These are phyloP conservation scores for Anisognathus igniventris DNA, from an alignment of 2,797 vertebrate genomes.

Conservation along the genomic window DNA sequence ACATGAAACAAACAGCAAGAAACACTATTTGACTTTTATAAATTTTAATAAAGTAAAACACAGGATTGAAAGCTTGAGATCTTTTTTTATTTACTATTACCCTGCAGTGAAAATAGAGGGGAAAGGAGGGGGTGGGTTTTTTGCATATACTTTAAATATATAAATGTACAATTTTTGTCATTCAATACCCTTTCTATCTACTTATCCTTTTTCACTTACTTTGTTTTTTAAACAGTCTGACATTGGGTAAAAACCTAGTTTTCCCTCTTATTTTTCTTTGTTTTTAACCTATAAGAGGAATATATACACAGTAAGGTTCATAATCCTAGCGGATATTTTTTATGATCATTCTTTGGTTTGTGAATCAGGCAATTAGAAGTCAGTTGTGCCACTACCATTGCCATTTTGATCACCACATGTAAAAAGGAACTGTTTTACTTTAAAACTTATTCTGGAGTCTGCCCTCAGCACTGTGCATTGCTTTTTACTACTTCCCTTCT, in stretches of 20 bases:
- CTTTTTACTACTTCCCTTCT: background rate
- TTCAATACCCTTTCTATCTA: background rate
- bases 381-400: fast-evolving
- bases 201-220: background rate
- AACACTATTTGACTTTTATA: conserved; percentile 47
- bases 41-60: conserved; percentile 38
- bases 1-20: conserved; percentile 45
- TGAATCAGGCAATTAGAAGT: background rate
- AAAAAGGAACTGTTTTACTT: background rate
- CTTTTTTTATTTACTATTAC: conserved; percentile 4
- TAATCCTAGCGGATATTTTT: background rate
- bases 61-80: background rate
- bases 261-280: background rate
- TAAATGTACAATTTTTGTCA: background rate
- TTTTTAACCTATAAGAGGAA: background rate
- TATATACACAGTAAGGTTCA: background rate
- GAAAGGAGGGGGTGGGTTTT: background rate
- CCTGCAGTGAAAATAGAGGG: background rate
- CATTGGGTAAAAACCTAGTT: background rate
- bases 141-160: background rate
- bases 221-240: background rate
- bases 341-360: background rate
- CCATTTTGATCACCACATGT: background rate
- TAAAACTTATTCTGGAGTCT: background rate
- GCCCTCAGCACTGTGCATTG: background rate